Conservation (phyloP, 2,888 invertebrate species). For the Physocephala rufipes region DNA sequence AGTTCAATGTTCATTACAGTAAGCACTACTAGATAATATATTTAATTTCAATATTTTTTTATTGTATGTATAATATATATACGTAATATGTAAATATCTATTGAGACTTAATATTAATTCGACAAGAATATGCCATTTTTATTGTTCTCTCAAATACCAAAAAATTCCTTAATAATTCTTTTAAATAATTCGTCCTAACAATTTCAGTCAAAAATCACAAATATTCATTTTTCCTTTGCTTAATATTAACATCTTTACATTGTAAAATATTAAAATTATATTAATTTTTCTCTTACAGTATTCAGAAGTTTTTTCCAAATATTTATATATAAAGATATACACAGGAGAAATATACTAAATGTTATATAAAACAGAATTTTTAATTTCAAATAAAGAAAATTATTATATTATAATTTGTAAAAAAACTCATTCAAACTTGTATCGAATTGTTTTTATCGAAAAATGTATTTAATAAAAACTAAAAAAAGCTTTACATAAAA, state of each 20-base stretch:
- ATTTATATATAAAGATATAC: neutral
- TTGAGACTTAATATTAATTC: conserved; percentile 27
- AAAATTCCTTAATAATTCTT: conserved; percentile 20
- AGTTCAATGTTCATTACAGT: conserved; percentile 23
- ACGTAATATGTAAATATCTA: conserved; percentile 39
- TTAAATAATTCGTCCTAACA: conserved; percentile 43
- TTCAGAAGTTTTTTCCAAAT: neutral
- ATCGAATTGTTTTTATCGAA: too few species aligned
- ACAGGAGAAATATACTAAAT: too few species aligned
- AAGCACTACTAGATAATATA: conserved; percentile 34
- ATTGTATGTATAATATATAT: conserved; percentile 35
- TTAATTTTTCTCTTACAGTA: neutral
- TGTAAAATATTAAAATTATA: neutral
- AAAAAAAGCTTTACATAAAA: too few species aligned
- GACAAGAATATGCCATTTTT: conserved; percentile 22
- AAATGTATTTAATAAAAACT: too few species aligned
- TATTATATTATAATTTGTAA: too few species aligned
- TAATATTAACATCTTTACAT: neutral
- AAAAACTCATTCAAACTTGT: too few species aligned
- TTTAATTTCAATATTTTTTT: conserved; percentile 36
- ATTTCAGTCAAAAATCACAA: conserved; percentile 46
- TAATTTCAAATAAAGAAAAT: too few species aligned
- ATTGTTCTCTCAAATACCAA: conserved; percentile 24
- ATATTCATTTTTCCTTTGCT: conserved; percentile 36
- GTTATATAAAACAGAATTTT: too few species aligned